Evolutionary conservation across 2,797 vertebrate species (phyloP), one percentile per base, ranked within the genome.

Genomic region (Rhabdomys pumilio): DNA sequence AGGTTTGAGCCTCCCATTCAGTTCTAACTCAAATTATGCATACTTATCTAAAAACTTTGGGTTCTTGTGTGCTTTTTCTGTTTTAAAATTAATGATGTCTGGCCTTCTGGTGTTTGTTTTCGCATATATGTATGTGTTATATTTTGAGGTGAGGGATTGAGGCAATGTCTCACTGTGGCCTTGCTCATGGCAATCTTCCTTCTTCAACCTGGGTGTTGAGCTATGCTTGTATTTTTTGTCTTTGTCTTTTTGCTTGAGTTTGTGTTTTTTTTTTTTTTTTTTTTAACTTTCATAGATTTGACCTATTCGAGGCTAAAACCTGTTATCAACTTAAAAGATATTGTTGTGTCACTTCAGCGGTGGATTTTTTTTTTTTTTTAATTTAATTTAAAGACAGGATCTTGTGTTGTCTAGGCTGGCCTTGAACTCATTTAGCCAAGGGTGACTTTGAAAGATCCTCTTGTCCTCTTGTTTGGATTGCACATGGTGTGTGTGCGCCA

Each of bases 1-100:
- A 95, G 89, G 59, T 89, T 97, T 90, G 94, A 65, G 96, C 94
- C 96, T 90, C 88, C 53, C 65, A 97, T 97, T 93, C 85, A 97
- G 89, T 98, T 98, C 96, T 98, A 98, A 97, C 98, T 98, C 98
- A 97, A 98, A 98, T 97, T 98, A 96, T 96, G 82, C 67, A 34
- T 88, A 41, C 26, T 44, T 79, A 0, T 53, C 10, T 95, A 38
- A 82, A 95, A 34, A 20, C 76, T 81, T 31, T 47, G 96, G 59
- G 75, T 67, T 92, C 72, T 41, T 94, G 0, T 85, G 17, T 88
- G 67, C 85, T 95, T 90, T 69, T 47, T 47, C 17, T 47, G 80
- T 97, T 96, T 59, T 96, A 41, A 94, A 89, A 93, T 97, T 88
- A 97, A n/a, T 90, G 4, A 38, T 38, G 38, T 44, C 44, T 44